Evolutionary conservation across 2,888 invertebrate genomes (phyloP).

Genomic region (Ochlodes sylvanus): DNA sequence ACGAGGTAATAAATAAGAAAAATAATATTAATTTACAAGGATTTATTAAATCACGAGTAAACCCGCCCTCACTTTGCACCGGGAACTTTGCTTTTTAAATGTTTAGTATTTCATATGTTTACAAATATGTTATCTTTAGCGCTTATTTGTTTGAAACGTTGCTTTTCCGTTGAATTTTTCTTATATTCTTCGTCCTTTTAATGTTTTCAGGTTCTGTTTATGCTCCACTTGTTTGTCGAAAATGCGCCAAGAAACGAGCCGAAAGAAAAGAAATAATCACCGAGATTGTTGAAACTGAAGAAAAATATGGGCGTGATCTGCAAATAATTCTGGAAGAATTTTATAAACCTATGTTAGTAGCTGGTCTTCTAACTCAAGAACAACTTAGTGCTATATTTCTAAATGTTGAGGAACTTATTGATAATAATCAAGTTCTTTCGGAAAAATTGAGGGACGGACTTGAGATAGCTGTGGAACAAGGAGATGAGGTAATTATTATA

Average conservation of each 20-base stretch:
- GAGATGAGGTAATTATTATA: slow-evolving; percentile 84
- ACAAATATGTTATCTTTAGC: too few species aligned
- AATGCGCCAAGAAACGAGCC: slow-evolving; percentile 94
- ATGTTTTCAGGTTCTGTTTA: slow-evolving; percentile 86
- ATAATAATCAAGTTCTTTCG: slow-evolving; percentile 93
- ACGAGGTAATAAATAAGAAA: slow-evolving; percentile 67
- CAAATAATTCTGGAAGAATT: slow-evolving; percentile 97
- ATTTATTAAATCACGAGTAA: too few species aligned
- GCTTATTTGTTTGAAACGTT: too few species aligned
- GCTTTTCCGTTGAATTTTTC: too few species aligned
- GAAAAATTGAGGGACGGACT: slow-evolving; percentile 94
- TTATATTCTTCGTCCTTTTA: background rate
- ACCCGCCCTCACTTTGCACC: too few species aligned
- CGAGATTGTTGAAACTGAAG: slow-evolving; percentile 98
- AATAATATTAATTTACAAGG: slow-evolving; percentile 1
- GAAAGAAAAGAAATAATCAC: slow-evolving; percentile 97
- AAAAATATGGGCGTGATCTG: slow-evolving; percentile 96
- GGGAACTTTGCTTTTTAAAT: too few species aligned
- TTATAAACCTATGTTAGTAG: slow-evolving; percentile 96
- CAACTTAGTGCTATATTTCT: slow-evolving; percentile 96
- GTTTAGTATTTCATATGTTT: too few species aligned
- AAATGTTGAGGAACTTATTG: slow-evolving; percentile 96
- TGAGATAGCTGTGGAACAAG: slow-evolving; percentile 93
- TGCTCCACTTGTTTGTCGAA: slow-evolving; percentile 93
- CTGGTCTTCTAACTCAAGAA: slow-evolving; percentile 95